Percentiles rank a stretch among this genome's conserved stretches.
These are phyloP conservation scores for Daphoenositta chrysoptera DNA, from an alignment of 2,113 vertebrate species.

Conservation along the genomic window DNA sequence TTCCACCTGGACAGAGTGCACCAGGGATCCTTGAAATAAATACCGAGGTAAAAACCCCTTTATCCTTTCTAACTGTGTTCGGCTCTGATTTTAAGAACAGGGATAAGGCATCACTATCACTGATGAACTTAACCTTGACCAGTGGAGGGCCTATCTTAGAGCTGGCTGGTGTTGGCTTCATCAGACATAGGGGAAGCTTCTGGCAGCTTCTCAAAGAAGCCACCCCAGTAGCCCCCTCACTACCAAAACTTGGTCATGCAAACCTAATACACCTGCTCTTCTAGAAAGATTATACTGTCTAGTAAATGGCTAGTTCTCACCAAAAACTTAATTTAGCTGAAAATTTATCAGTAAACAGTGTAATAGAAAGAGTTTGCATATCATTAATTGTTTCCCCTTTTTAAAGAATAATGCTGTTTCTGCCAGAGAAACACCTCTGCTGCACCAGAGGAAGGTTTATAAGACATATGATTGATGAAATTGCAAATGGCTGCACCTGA, in stretches of 20 bases:
- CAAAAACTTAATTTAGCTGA: background rate
- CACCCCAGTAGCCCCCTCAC: fast-evolving
- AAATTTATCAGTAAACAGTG: background rate
- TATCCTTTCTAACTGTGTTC: no score
- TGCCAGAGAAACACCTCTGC: background rate
- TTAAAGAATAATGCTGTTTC: background rate
- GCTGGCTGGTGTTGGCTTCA: background rate
- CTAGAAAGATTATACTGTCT: background rate
- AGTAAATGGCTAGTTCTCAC: background rate
- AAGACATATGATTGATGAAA: background rate
- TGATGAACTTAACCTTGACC: background rate
- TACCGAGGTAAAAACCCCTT: no score
- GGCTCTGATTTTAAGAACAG: no score
- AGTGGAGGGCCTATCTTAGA: background rate
- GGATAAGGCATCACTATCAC: no score
- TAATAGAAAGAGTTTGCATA: background rate
- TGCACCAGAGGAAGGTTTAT: background rate
- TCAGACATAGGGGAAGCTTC: background rate
- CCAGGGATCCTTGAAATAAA: no score
- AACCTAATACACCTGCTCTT: background rate
- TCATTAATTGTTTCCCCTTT: background rate
- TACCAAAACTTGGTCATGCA: background rate
- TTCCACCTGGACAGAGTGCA: no score
- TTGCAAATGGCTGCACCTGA: background rate
- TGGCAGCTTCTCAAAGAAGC: background rate